These are phyloP conservation scores for Alethe diademata DNA, from an alignment of 2,113 vertebrate genomes.

Conservation along the genomic window DNA sequence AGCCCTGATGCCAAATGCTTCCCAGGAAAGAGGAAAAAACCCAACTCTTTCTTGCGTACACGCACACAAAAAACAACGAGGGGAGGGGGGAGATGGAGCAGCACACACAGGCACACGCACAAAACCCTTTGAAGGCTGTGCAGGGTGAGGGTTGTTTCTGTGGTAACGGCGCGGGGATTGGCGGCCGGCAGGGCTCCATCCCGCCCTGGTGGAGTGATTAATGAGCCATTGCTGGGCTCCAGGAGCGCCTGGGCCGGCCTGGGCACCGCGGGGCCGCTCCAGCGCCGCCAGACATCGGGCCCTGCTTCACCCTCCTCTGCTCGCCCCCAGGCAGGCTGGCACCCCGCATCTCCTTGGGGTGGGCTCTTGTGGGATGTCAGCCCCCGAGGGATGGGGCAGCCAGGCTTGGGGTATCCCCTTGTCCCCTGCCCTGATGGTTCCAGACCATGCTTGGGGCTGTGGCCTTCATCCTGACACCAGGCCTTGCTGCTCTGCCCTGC, in stretches of 20 bases:
- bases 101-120: constrained; percentile 54
- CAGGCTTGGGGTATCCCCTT: not conserved
- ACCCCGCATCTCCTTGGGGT: fast-evolving
- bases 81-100: constrained; percentile 14
- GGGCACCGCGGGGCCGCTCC: not conserved
- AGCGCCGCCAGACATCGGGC: fast-evolving
- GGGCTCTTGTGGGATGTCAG: not conserved
- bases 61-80: constrained; percentile 28
- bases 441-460: not conserved
- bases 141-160: constrained; percentile 83
- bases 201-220: constrained; percentile 70
- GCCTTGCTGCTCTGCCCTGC: not conserved
- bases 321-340: fast-evolving
- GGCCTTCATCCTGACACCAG: fast-evolving
- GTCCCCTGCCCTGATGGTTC: not conserved
- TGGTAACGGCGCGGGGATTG: constrained; percentile 76
- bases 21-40: constrained; percentile 2
- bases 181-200: constrained; percentile 64
- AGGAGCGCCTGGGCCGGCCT: not conserved
- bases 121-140: constrained; percentile 72
- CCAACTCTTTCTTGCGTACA: not conserved
- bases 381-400: not conserved
- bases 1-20: constrained; percentile 37
- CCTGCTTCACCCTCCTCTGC: not conserved
- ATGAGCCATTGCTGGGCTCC: constrained; percentile 47